Evolutionary conservation across 2,113 vertebrate genomes (phyloP).

Genomic region (Saimiri boliviensis): DNA sequence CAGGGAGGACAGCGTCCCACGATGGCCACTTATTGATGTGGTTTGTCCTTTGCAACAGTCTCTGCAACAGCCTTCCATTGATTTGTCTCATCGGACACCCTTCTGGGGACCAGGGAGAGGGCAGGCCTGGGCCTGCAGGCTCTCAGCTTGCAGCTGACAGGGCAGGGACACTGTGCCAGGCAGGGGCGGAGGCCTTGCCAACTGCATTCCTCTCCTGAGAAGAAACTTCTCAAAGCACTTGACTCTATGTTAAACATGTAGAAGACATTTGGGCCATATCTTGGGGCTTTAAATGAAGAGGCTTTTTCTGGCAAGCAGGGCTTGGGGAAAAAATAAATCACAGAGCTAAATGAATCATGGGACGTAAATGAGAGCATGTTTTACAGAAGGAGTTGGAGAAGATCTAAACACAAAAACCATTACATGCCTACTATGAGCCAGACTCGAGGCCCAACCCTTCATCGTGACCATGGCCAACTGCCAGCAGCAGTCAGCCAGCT

Average conservation of each 20-base stretch:
- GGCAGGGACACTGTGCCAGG: background rate
- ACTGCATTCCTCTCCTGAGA: background rate
- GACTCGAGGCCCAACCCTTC: background rate
- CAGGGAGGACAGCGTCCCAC: rapidly evolving
- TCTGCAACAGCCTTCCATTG: rapidly evolving
- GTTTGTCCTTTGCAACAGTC: background rate
- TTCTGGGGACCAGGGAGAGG: rapidly evolving
- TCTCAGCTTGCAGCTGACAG: background rate
- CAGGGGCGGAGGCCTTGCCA: background rate
- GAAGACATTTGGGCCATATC: background rate
- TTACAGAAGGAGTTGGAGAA: background rate
- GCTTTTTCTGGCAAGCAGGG: background rate
- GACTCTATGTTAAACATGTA: background rate
- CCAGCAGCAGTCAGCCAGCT: background rate
- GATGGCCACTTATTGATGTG: no score
- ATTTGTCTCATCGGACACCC: background rate
- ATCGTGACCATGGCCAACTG: rapidly evolving
- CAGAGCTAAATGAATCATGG: background rate
- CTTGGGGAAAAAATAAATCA: background rate
- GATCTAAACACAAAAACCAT: background rate
- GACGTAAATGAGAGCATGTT: background rate
- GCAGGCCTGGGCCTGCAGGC: background rate
- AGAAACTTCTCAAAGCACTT: background rate
- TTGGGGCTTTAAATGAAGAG: constrained; percentile 17
- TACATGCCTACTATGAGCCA: background rate